Conservation (phyloP, 1,140 invertebrate genomes). For the Bombus terrestris region DNA sequence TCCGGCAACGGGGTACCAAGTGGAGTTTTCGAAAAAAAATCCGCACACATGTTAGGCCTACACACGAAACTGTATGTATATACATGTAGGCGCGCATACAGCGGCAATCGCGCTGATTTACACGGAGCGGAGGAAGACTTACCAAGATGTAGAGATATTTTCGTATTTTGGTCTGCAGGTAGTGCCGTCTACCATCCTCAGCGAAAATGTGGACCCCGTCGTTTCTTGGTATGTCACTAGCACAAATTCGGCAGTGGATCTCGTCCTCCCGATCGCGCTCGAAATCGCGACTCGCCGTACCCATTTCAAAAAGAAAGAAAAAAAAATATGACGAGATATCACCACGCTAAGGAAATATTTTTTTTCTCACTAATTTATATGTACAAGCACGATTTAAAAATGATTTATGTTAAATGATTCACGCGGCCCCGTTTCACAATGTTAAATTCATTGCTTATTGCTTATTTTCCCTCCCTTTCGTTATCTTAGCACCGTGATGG, state of each 20-base stretch:
- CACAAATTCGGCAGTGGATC: constrained; percentile 83
- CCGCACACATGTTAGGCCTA: not conserved
- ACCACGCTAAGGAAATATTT: constrained; percentile 16
- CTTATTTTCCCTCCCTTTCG: constrained; percentile 27
- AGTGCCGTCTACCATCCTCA: constrained; percentile 82
- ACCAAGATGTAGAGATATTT: constrained; percentile 84
- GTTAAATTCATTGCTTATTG: constrained; percentile 46
- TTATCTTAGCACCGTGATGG: constrained; percentile 38
- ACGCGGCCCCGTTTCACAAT: constrained; percentile 30
- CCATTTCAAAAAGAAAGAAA: constrained; percentile 71
- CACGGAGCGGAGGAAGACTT: constrained; percentile 58
- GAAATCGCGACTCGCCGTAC: constrained; percentile 72
- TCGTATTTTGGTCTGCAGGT: constrained; percentile 83
- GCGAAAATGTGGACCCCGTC: constrained; percentile 82
- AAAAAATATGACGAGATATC: constrained; percentile 38
- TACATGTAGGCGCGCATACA: constrained; percentile 30
- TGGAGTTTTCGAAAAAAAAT: constrained; percentile 43
- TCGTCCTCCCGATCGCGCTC: constrained; percentile 59
- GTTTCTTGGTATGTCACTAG: constrained; percentile 74
- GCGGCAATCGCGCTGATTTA: constrained; percentile 16
- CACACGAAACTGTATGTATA: not conserved
- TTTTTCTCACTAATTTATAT: constrained; percentile 9
- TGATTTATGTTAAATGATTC: constrained; percentile 29
- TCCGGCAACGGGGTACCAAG: not conserved
- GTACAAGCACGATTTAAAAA: constrained; percentile 22